Base-by-base conservation (phyloP, 2,888 invertebrate genomes). In the Bombylius discolor region DNA sequence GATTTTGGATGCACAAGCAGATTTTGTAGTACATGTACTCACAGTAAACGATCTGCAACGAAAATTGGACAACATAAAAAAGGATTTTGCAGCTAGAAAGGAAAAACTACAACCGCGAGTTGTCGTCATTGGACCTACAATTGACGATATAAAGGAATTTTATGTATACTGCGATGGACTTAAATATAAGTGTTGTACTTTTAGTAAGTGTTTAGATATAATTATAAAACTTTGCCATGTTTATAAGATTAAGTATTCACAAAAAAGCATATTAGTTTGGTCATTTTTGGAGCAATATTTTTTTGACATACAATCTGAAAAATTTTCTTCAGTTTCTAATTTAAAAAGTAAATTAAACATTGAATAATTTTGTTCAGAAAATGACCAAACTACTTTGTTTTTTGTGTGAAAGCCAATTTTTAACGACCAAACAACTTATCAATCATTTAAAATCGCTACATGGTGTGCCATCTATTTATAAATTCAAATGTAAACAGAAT, bases 51-150 rank as follows among this genome's bases (percentile, higher is more conserved):
- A 53, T 33, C 31, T 48, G 23, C 11, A 32, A 36, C 47, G 47
- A 33, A 47, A 48, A 48, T 14, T 53, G 6, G 51, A 51, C 33
- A 32, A 45, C 14, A 52, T 52, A 9, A 52, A 46, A 46, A 14
- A 33, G 3, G 36, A 51, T 14, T 34, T 32, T 14, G 45, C 45
- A 36, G 33, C 36, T 34, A 42, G 45, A 31, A 36, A 14, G 11
- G 31, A n/a, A 14, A 49, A 48, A 49, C 23, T 59, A 11, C 59
- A 59, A 51, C 59, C 59, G 14, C 57, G 53, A 51, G 34, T 56
- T 23, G 48, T 56, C 5, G 52, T 59, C 31, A 56, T 56, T 39
- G 50, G 55, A 50, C 36, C 52, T 7, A 36, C 56, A 47, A 6
- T 56, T 9, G 12, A 34, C 6, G 49, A 58, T 5, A 3, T 59